These are phyloP conservation scores for Psammodynastes pulverulentus DNA, from an alignment of 2,113 vertebrate species.

Conservation along the genomic window DNA sequence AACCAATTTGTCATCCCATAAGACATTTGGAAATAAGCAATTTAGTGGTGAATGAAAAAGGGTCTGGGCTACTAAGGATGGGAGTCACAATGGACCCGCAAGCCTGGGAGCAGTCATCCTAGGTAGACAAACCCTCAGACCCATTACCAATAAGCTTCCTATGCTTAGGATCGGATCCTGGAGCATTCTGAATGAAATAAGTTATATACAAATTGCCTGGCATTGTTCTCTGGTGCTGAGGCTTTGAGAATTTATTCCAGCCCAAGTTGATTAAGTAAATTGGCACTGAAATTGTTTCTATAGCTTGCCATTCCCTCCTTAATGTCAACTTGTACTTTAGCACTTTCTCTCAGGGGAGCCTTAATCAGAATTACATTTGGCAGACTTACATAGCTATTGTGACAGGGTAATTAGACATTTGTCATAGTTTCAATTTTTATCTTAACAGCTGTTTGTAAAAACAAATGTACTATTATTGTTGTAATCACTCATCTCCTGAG, in stretches of 20 bases:
- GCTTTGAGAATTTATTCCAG: background rate
- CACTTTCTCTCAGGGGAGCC: background rate
- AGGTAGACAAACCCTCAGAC: background rate
- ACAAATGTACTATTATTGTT: constrained; percentile 24
- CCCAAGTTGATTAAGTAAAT: background rate
- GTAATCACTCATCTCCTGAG: constrained; percentile 31
- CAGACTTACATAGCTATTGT: constrained; percentile 1
- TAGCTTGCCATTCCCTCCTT: constrained; percentile 33
- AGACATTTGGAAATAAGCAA: background rate
- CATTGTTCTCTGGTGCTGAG: background rate
- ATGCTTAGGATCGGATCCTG: background rate
- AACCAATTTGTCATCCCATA: background rate
- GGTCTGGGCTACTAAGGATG: background rate
- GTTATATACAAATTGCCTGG: background rate
- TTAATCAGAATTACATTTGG: constrained; percentile 28
- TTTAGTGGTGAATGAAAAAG: background rate
- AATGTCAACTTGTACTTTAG: constrained; percentile 32
- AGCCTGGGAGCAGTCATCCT: background rate
- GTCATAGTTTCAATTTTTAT: constrained; percentile 43
- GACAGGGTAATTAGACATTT: constrained; percentile 30
- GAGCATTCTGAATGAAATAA: background rate
- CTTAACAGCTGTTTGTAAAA: constrained; percentile 26
- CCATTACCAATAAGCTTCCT: background rate
- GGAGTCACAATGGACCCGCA: background rate
- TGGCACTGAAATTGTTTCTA: background rate